Percentiles rank a stretch among this genome's conserved stretches.
Conservation (phyloP, 2,888 invertebrate genomes). For the Entomobrya proxima region DNA sequence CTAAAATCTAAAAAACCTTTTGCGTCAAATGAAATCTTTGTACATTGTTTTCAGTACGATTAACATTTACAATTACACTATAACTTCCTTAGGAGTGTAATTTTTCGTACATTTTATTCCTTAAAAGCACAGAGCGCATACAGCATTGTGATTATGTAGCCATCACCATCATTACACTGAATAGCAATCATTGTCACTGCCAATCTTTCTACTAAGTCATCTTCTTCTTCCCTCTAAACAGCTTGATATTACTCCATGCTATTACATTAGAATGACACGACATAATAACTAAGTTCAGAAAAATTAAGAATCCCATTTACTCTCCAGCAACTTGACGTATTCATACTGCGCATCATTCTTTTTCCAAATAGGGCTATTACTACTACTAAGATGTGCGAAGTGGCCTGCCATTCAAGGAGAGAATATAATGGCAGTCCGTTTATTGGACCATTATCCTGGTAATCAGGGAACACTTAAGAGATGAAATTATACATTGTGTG, state of each 20-base stretch:
- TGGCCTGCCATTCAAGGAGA: slow-evolving; percentile 8
- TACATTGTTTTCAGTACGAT: too few species aligned
- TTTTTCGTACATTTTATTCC: not conserved
- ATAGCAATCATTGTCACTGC: slow-evolving; percentile 1
- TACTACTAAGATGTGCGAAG: too few species aligned
- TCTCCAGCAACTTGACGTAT: too few species aligned
- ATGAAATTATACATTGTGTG: not conserved
- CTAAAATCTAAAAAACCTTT: too few species aligned
- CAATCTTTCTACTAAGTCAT: not conserved
- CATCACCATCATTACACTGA: not conserved
- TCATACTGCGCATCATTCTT: too few species aligned
- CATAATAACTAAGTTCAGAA: too few species aligned
- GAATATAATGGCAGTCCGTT: not conserved
- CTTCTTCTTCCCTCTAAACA: too few species aligned
- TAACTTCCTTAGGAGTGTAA: too few species aligned
- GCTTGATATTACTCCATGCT: not conserved
- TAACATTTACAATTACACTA: too few species aligned
- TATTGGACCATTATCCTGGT: not conserved
- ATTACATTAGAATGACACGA: too few species aligned
- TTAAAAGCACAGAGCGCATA: not conserved
- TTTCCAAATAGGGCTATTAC: slow-evolving; percentile 54
- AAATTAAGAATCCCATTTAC: too few species aligned
- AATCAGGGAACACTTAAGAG: slow-evolving; percentile 22
- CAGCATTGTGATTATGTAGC: slow-evolving; percentile 2
- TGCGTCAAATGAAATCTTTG: too few species aligned